Percentiles rank a stretch among this genome's conserved stretches.
phyloP scores from a whole-genome alignment of 2,797 vertebrate genomes.

The Fratercula arctica region DNA sequence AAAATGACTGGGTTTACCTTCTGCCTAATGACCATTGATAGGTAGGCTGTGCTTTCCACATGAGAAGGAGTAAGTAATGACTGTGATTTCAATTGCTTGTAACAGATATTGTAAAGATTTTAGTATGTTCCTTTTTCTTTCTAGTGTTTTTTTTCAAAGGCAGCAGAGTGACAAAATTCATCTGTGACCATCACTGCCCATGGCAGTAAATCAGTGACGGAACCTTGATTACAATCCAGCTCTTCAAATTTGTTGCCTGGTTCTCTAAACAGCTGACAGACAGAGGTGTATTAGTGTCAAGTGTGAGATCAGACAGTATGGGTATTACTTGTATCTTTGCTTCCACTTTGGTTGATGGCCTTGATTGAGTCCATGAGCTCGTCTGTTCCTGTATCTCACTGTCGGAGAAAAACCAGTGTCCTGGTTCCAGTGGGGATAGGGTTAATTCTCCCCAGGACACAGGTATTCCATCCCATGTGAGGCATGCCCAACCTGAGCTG shows the following conservation, averaged over 20 bases:
- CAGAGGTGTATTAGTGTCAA: not conserved
- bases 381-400: not conserved
- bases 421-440: too few species aligned
- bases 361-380: not conserved
- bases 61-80: not conserved
- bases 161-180: not conserved
- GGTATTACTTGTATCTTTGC: not conserved
- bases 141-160: not conserved
- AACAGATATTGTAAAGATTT: not conserved
- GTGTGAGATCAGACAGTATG: rapidly evolving
- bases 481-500: too few species aligned
- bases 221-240: not conserved
- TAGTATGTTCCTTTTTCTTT: not conserved
- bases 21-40: not conserved
- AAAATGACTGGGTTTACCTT: not conserved
- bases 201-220: not conserved
- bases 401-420: not conserved
- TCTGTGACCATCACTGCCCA: not conserved
- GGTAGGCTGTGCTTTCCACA: not conserved
- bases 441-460: too few species aligned
- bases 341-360: not conserved
- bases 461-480: too few species aligned
- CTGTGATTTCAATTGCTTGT: not conserved
- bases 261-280: not conserved
- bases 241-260: not conserved